Evolutionary conservation across 1,140 invertebrate genomes (phyloP).

Genomic region (Aphis gossypii): DNA sequence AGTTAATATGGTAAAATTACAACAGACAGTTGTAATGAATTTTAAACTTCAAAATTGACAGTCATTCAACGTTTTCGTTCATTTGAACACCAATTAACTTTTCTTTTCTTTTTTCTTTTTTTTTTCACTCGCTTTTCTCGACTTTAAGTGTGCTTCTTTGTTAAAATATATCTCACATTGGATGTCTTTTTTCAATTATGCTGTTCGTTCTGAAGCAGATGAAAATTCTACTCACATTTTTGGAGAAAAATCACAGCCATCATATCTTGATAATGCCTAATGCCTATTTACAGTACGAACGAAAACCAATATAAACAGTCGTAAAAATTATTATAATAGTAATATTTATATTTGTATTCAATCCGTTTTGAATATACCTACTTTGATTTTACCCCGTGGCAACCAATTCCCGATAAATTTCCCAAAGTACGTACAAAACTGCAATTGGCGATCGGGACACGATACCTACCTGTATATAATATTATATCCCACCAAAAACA

Average conservation of each 20-base stretch:
- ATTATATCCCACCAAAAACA: background rate
- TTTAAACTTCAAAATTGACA: background rate
- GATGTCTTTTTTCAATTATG: background rate
- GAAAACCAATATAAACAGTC: background rate
- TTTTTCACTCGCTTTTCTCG: background rate
- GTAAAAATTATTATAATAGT: too few species aligned
- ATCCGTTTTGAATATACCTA: too few species aligned
- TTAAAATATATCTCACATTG: background rate
- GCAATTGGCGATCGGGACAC: background rate
- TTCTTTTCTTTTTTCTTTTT: background rate
- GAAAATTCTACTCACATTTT: background rate
- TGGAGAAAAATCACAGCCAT: background rate
- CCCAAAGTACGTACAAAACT: background rate
- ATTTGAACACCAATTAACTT: background rate
- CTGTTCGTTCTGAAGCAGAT: background rate
- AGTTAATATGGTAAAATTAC: background rate
- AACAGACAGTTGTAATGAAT: background rate
- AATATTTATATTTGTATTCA: background rate
- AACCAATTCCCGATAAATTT: background rate
- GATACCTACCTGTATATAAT: background rate
- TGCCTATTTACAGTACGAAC: background rate
- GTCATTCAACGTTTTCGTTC: background rate
- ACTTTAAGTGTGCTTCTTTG: background rate
- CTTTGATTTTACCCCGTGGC: background rate
- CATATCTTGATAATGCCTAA: background rate